Evolutionary conservation across 1,140 invertebrate species (phyloP), one percentile per base, ranked within the genome.

Genomic region (Dinothrombium tinctorium): DNA sequence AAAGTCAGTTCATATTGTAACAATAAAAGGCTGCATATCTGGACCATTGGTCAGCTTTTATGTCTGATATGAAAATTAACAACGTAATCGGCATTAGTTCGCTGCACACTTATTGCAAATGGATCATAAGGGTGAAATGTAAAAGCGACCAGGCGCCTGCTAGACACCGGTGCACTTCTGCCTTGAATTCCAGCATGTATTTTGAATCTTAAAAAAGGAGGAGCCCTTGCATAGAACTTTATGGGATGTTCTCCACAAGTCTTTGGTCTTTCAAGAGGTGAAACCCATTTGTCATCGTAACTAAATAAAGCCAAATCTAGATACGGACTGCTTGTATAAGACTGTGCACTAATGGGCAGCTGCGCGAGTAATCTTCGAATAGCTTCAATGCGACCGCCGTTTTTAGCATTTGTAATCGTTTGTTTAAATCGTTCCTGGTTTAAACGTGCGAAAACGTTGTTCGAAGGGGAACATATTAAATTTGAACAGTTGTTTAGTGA

Each of bases 81-180:
- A 47, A 86, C 76, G 58, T 94, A 94, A 56, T 90, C 82, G n/a
- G 81, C 69, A 62, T 89, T 84, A 11, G 81, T 84, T 51, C 86
- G 63, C 58, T 94, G 87, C 15, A 94, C 83, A 51, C 83, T 92
- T 40, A 95, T 84, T 7, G 82, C 78, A 59, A 95, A 89, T 7
- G 89, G 89, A 61, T 94, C 84, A 25, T 73, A 80, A 0, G 87
- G 89, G 63, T 95, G 89, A 59, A 90, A 94, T n/a, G 81, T 90
- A 57, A 92, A 94, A 7, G 87, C 84, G n/a, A 92, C 86, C 2
- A 94, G 64, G 48, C 83, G 58, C 49, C 80, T 64, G 8, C 73
- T 70, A 40, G 63, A 60, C 41, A 65, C 62, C 24, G 56, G 55
- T 8, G 65, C 66, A 57, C 47, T 66, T 59, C 58, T 66, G 64